phyloP scores from a whole-genome alignment of 30 jellyfish, hydroid and myxozoan genomes.

The Turritopsis rubra region DNA sequence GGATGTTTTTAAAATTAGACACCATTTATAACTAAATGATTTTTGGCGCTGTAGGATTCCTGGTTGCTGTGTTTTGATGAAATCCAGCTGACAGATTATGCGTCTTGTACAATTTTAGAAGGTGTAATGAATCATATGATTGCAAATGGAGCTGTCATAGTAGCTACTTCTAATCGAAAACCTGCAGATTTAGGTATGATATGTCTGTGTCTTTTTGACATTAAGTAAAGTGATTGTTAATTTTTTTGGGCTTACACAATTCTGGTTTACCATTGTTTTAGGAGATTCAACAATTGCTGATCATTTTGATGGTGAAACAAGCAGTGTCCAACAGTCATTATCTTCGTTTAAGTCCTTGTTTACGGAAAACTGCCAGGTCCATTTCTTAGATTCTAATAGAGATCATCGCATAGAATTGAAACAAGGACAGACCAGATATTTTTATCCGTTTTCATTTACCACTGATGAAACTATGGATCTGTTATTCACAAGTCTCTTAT shows the following conservation, averaged over 20 bases:
- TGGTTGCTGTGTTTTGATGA: constrained; percentile 85
- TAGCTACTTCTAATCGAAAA: constrained; percentile 73
- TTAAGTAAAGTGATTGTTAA: not conserved
- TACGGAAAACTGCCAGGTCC: constrained; percentile 33
- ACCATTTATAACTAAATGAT: no score
- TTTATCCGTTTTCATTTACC: constrained; percentile 31
- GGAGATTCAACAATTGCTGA: constrained; percentile 65
- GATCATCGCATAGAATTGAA: constrained; percentile 58
- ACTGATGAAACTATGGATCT: constrained; percentile 54
- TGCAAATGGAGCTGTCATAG: constrained; percentile 70
- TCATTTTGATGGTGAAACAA: constrained; percentile 53
- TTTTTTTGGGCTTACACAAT: no score
- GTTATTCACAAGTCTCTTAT: constrained; percentile 35
- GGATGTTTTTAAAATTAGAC: not conserved
- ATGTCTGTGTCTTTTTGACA: not conserved
- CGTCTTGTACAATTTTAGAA: constrained; percentile 43
- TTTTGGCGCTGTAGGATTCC: constrained; percentile 28
- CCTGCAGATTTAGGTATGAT: constrained; percentile 30
- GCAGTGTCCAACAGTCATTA: constrained; percentile 16
- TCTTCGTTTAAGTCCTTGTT: constrained; percentile 51
- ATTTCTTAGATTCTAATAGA: constrained; percentile 42
- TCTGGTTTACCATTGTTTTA: no score
- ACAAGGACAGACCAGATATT: constrained; percentile 46
- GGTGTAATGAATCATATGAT: constrained; percentile 56
- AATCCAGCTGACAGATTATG: constrained; percentile 66